Base-by-base conservation (phyloP, 2,888 invertebrate species). In the Coenonympha arcania region DNA sequence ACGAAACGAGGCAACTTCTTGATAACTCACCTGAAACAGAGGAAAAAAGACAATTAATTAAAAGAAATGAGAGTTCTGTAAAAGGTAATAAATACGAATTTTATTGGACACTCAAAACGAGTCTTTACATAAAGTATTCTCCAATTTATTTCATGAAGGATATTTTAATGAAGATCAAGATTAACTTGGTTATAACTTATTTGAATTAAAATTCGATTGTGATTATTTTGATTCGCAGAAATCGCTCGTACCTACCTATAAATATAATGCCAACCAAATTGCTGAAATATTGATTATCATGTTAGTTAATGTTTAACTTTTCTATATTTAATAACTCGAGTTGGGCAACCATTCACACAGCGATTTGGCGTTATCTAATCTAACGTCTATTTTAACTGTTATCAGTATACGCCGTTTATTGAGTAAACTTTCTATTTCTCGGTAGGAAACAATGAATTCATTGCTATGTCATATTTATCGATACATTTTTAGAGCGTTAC, bases 11-110 rank as follows among this genome's bases (percentile, higher is more conserved):
- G n/a, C 36, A 45, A 40, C 54, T 50, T 50, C 47, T 54, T 57
- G 52, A 52, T 52, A 54, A 58, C 75, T 68, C 70, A 76, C 76
- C 76, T 76, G 74, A 60, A 70, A 73, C 62, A 60, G 54, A 59
- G 50, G 50, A 61, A 57, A 68, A 61, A 66, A 64, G 58, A 53
- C 53, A 49, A 61, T 64, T 63, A 66, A 69, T 71, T 69, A 69
- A 67, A 66, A 48, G 59, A 57, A 63, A 58, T 58, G 54, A 65
- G 57, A 51, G 44, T 55, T 59, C 53, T 19, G 39, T 50, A 36
- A 47, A 47, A 60, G 52, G 56, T 58, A 63, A 31, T 31, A 59
- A 60, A 63, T 62, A 62, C 61, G 60, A 61, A 59, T 64, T 60
- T 66, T 66, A 64, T 64, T 62, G 22, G 24, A 16, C 39, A 39